phyloP scores from a whole-genome alignment of 1,140 invertebrate species.

The Tribolium madens region DNA sequence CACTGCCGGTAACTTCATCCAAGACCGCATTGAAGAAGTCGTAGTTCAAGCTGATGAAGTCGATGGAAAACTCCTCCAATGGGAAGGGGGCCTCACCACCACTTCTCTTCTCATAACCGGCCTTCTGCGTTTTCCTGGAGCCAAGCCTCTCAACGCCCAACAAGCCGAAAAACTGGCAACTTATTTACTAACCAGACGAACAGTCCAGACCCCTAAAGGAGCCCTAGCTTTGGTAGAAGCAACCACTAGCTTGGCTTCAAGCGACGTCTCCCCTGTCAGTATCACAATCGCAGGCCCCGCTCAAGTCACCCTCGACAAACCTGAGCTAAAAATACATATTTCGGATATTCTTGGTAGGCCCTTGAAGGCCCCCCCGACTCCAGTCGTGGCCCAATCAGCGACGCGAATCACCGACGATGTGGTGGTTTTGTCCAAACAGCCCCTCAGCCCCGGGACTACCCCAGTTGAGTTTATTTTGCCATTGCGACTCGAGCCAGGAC shows the following conservation, averaged over 20 bases:
- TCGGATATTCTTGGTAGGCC: constrained; percentile 88
- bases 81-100: constrained; percentile 85
- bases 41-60: constrained; percentile 96
- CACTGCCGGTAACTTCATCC: constrained; percentile 77
- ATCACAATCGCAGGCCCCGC: constrained; percentile 82
- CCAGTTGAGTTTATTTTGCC: constrained; percentile 83
- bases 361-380: constrained; percentile 72
- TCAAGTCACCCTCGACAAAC: constrained; percentile 77
- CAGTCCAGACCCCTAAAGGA: constrained; percentile 88
- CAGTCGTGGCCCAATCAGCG: constrained; percentile 81
- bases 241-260: constrained; percentile 68
- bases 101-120: constrained; percentile 79
- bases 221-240: constrained; percentile 84
- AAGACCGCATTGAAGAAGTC: constrained; percentile 88
- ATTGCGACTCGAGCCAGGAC: constrained; percentile 84
- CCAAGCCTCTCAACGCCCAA: constrained; percentile 77
- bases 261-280: constrained; percentile 67
- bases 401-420: constrained; percentile 80
- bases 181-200: constrained; percentile 91
- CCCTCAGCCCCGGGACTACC: constrained; percentile 67
- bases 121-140: constrained; percentile 81
- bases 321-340: constrained; percentile 80
- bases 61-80: constrained; percentile 88
- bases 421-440: constrained; percentile 78
- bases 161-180: constrained; percentile 92